Base-by-base conservation (phyloP, 1,140 invertebrate species). In the Megalopta genalis region DNA sequence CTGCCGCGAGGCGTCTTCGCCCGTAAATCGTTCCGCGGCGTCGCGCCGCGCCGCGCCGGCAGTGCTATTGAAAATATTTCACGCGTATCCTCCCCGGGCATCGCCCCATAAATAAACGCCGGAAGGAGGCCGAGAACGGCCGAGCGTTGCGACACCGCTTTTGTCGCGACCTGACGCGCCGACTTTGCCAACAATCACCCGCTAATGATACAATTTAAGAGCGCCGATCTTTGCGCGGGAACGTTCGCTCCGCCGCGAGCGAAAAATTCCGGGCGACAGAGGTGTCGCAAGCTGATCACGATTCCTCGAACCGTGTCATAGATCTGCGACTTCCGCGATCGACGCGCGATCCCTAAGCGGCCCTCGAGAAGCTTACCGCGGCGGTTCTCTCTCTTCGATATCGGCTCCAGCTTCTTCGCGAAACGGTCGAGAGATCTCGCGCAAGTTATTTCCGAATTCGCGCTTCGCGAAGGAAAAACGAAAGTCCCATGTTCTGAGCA, bases 311-410 rank as follows among this genome's bases (percentile, higher is more conserved):
- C 52, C 68, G 82, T 78, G 83, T 68, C 63, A 57, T 65, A 46
- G 69, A 83, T 67, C 60, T 49, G 60, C 21, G 32, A 83, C 76
- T 83, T 83, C 67, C 76, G 83, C 69, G 52, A 81, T 87, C 59
- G 69, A 39, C 69, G 72, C 52, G 52, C n/a, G n/a, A n/a, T n/a
- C n/a, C n/a, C n/a, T n/a, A n/a, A n/a, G n/a, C n/a, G n/a, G n/a
- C n/a, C n/a, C n/a, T n/a, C n/a, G n/a, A n/a, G n/a, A n/a, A n/a
- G n/a, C n/a, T n/a, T n/a, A n/a, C n/a, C n/a, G n/a, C n/a, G n/a
- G n/a, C n/a, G n/a, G n/a, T n/a, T n/a, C n/a, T n/a, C n/a, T n/a
- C n/a, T n/a, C n/a, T n/a, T n/a, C n/a, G n/a, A n/a, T n/a, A n/a
- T n/a, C n/a, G n/a, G n/a, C n/a, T n/a, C n/a, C n/a, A n/a, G n/a